Evolutionary conservation across 2,113 vertebrate species (phyloP), one percentile per base, ranked within the genome.

Genomic region (Litocranius walleri): DNA sequence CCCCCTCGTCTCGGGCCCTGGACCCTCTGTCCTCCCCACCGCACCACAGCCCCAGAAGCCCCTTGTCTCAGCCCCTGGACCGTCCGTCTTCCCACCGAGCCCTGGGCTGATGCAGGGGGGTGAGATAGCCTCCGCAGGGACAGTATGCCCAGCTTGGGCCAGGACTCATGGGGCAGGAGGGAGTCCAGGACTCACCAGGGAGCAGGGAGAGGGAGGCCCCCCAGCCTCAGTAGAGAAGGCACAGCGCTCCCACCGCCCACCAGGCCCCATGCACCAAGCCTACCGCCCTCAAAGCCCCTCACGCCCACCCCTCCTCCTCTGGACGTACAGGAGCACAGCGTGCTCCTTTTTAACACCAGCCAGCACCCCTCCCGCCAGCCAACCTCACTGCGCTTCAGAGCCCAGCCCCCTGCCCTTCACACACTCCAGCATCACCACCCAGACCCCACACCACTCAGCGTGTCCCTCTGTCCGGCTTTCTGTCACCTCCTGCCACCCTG

Each of bases 291-390:
- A 40, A 11, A 14, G 64, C 62, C n/a, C 50, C 48, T 19, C 62
- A 12, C 16, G 27, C 36, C 29, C 19, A 23, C 80, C 50, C 36
- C 2, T 12, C 30, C 57, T 62, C 43, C 40, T 59, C 6, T 7
- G 40, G 40, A 48, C 40, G 0, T 33, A 13, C 19, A 8, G 0
- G 27, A 3, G 27, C 61, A 0, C 61, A 0, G 23, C 14, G 0
- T 61, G 54, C 2, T 45, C 43, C 19, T 23, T 57, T 30, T 7
- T 6, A 30, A 61, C 25, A 61, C 25, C 40, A 77, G 36, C 14
- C 25, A 6, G 56, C 12, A 3, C 16, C 67, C 67, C 13, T 45
- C 83, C 48, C 12, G 3, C 25, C 2, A 3, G 43, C 40, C 29
- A 2, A 12, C 36, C 10, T 36, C 48, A 23, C 61, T 52, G 74